Percentiles rank a stretch among this genome's conserved stretches.
Evolutionary conservation across 2,797 vertebrate species (phyloP).

Genomic region (Tarsius wallacei): DNA sequence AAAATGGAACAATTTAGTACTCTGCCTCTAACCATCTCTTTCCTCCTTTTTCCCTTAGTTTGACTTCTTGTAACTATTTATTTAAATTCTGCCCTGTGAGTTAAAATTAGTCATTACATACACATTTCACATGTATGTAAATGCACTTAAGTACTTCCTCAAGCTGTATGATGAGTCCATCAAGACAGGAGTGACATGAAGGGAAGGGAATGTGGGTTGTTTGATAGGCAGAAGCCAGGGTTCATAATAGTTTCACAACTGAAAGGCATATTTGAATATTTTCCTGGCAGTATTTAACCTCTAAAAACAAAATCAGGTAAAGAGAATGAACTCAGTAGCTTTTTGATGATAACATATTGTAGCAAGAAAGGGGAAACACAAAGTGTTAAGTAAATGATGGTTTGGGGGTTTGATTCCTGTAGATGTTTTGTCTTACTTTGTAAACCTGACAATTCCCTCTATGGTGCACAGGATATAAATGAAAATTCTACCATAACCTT

Average conservation of each 20-base stretch:
- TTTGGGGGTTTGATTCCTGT: constrained; percentile 49
- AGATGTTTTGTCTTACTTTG: constrained; percentile 76
- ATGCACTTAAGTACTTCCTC: constrained; percentile 91
- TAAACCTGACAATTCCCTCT: constrained; percentile 64
- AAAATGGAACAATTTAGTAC: constrained; percentile 99
- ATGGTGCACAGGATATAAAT: constrained; percentile 7
- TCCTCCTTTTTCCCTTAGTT: constrained; percentile 96
- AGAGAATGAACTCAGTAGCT: constrained; percentile 62
- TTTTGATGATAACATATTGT: constrained; percentile 35
- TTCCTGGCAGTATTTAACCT: constrained; percentile 82
- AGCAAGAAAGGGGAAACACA: constrained; percentile 38
- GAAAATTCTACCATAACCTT: constrained; percentile 77
- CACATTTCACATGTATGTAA: constrained; percentile 92
- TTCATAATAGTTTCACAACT: constrained; percentile 84
- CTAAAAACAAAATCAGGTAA: constrained; percentile 84
- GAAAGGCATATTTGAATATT: constrained; percentile 90
- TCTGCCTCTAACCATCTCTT: constrained; percentile 99
- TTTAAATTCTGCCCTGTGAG: constrained; percentile 96
- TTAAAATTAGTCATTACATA: constrained; percentile 95
- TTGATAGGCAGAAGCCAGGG: constrained; percentile 84
- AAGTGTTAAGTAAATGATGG: constrained; percentile 74
- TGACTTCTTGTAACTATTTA: constrained; percentile 98
- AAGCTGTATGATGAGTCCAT: constrained; percentile 90
- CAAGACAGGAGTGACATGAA: constrained; percentile 86
- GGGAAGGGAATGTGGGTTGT: constrained; percentile 80